These are phyloP conservation scores for Myiothlypis coronata DNA, from an alignment of 2,797 vertebrate genomes.

Conservation along the genomic window DNA sequence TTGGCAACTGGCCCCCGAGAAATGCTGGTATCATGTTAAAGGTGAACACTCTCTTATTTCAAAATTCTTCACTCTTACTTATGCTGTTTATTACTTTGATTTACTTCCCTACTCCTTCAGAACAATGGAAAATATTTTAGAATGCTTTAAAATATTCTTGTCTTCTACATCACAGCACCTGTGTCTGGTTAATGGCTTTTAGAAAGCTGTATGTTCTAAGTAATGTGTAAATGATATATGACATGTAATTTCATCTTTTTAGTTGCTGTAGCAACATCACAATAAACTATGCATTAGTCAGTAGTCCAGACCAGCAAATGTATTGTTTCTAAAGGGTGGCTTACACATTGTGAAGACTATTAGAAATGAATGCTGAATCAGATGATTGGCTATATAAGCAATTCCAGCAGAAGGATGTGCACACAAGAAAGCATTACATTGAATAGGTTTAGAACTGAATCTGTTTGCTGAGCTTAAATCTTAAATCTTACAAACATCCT, in stretches of 20 bases:
- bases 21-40: background rate
- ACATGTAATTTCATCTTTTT: background rate
- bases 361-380: background rate
- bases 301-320: background rate
- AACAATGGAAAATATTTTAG: background rate
- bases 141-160: background rate
- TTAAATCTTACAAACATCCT: background rate
- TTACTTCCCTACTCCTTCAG: background rate
- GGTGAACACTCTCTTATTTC: background rate
- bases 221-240: background rate
- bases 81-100: background rate
- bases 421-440: background rate
- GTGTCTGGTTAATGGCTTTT: constrained; percentile 25
- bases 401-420: background rate
- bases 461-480: background rate
- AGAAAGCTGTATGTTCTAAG: background rate
- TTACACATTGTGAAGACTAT: background rate
- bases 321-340: background rate
- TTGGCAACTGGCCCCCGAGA: background rate
- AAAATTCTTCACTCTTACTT: background rate
- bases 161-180: background rate
- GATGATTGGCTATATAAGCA: background rate
- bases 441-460: background rate
- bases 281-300: background rate
- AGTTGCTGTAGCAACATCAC: constrained; percentile 38